phyloP scores from a whole-genome alignment of 2,888 invertebrate genomes.

The Pterostichus madidus region DNA sequence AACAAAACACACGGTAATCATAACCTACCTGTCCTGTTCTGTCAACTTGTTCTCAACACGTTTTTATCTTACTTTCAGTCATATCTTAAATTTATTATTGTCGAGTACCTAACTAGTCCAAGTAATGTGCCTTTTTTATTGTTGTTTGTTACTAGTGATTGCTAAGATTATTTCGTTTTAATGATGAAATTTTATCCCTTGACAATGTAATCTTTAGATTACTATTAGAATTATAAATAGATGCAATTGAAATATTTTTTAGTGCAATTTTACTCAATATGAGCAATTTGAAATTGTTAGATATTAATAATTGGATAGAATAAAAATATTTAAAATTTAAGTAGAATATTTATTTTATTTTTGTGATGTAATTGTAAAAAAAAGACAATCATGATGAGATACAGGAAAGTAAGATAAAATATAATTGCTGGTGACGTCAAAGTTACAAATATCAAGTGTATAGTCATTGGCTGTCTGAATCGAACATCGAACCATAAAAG shows the following conservation, averaged over 20 bases:
- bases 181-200: conserved; percentile 55
- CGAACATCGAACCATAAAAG: neutral
- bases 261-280: conserved; percentile 59
- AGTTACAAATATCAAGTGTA: conserved; percentile 16
- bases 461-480: conserved; percentile 22
- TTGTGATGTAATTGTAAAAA: conserved; percentile 43
- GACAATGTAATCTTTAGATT: conserved; percentile 19
- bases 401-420: conserved; percentile 60
- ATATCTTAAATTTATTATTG: conserved; percentile 45
- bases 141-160: conserved; percentile 63
- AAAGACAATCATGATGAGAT: conserved; percentile 54
- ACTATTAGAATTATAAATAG: conserved; percentile 30
- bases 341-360: conserved; percentile 50
- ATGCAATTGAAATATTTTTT: conserved; percentile 57
- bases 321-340: conserved; percentile 47
- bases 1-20: conserved; percentile 64
- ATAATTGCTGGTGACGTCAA: conserved; percentile 27
- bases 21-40: conserved; percentile 44
- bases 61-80: conserved; percentile 63
- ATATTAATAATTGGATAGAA: conserved; percentile 49
- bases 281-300: conserved; percentile 56
- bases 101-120: conserved; percentile 65
- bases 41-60: conserved; percentile 42
- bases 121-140: conserved; percentile 67
- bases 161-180: conserved; percentile 41